These are phyloP conservation scores for Ladona fulva DNA, from an alignment of 1,140 invertebrate genomes.

Conservation along the genomic window DNA sequence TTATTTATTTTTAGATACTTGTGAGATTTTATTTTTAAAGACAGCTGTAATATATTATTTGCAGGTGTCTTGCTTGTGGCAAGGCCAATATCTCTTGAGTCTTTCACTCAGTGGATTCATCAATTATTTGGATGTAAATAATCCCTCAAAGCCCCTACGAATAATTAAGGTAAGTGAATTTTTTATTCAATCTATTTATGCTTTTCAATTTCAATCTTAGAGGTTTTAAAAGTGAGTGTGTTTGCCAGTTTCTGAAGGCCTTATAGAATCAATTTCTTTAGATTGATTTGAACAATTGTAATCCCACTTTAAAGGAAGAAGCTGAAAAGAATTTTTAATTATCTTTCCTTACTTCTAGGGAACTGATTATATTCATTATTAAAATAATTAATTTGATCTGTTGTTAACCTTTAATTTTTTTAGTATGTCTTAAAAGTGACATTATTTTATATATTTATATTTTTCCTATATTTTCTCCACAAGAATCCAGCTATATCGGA, in stretches of 20 bases:
- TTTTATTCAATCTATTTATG: no score
- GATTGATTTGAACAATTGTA: no score
- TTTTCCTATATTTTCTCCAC: background rate
- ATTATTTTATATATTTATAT: conserved; percentile 20
- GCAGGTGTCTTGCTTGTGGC: conserved; percentile 93
- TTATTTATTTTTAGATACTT: no score
- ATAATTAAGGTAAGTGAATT: conserved; percentile 61
- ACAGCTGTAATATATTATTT: conserved; percentile 24
- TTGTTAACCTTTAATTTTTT: conserved; percentile 31
- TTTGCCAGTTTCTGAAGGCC: no score
- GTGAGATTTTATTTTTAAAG: no score
- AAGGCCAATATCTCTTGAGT: conserved; percentile 74
- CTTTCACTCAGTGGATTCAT: conserved; percentile 93
- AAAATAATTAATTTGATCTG: conserved; percentile 16
- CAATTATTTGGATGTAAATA: conserved; percentile 84
- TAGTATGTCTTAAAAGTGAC: background rate
- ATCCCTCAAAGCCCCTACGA: conserved; percentile 72
- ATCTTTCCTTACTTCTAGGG: conserved; percentile 10
- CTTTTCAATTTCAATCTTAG: no score
- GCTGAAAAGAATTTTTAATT: conserved; percentile 14
- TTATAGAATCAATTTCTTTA: no score
- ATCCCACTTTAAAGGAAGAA: no score
- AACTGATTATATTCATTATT: background rate
- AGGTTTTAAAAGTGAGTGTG: no score
- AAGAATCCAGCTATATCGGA: conserved; percentile 87